A percentile compares a stretch with the other conserved stretches of the same genome.
Evolutionary conservation across 2,113 vertebrate genomes (phyloP).

Genomic region (Hydrochoerus hydrochaeris): DNA sequence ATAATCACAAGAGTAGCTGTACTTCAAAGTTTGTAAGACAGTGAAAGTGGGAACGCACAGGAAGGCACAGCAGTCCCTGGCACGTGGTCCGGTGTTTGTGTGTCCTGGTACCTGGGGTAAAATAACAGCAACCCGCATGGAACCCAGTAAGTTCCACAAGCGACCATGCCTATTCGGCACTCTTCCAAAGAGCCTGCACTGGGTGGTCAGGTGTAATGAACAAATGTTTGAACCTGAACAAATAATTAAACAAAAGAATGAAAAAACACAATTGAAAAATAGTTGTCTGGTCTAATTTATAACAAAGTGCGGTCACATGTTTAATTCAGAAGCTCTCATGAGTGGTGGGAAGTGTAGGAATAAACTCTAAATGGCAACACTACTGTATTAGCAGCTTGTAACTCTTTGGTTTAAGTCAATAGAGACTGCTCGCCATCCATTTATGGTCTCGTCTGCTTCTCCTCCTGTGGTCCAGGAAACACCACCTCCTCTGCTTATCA

Average conservation of each 20-base stretch:
- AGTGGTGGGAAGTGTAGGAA: neutral
- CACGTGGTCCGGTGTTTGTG: neutral
- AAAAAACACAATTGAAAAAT: constrained; percentile 38
- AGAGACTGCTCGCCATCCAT: neutral
- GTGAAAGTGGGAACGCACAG: neutral
- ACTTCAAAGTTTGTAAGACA: neutral
- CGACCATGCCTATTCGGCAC: neutral
- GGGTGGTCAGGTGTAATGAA: neutral
- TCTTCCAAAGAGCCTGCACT: neutral
- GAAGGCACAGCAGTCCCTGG: neutral
- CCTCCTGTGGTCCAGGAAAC: neutral
- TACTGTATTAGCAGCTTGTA: neutral
- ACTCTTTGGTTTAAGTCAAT: neutral
- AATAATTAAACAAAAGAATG: constrained; percentile 15
- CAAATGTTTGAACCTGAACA: neutral
- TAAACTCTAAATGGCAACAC: neutral
- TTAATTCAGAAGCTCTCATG: constrained; percentile 30
- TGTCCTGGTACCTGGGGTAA: neutral
- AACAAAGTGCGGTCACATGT: neutral
- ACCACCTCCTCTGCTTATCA: neutral
- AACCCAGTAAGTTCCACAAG: neutral
- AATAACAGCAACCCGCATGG: neutral
- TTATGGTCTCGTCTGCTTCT: neutral
- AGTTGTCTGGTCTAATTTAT: neutral
- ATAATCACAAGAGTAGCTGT: neutral